Conservation (phyloP, 2,113 vertebrate species). For the Megaleporinus macrocephalus region DNA sequence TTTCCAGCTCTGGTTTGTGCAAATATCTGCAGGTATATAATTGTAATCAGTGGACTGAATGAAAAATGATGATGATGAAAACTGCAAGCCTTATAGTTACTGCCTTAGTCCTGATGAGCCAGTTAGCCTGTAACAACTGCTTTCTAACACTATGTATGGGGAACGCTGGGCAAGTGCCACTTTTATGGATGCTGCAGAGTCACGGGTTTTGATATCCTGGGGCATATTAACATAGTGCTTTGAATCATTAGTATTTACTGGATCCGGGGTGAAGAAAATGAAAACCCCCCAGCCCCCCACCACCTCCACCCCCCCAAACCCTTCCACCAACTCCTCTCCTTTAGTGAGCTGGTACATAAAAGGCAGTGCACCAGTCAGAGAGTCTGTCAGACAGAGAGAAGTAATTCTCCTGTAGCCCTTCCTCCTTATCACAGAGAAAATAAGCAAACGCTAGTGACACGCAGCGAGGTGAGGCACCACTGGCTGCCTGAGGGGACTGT, state of each 20-base stretch:
- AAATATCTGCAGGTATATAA: too few relatives aligned
- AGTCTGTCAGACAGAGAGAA: not conserved
- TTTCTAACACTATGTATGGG: slow-evolving; percentile 2
- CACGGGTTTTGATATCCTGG: slow-evolving; percentile 16
- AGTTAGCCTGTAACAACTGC: not conserved
- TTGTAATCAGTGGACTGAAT: too few relatives aligned
- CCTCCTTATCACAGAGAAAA: slow-evolving; percentile 20
- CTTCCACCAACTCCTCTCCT: not conserved
- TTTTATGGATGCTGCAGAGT: slow-evolving; percentile 7
- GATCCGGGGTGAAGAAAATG: not conserved
- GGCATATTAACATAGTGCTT: slow-evolving; percentile 29
- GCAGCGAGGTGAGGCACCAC: slow-evolving; percentile 1
- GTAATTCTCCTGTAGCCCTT: not conserved
- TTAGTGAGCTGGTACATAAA: slow-evolving; percentile 10
- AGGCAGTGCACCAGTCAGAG: slow-evolving; percentile 13
- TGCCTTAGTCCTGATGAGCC: not conserved
- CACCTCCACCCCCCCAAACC: not conserved
- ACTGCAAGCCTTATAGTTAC: not conserved
- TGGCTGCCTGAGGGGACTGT: slow-evolving; percentile 20
- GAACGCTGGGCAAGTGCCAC: not conserved
- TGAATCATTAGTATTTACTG: slow-evolving; percentile 41
- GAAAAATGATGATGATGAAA: too few relatives aligned
- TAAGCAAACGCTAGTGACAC: slow-evolving; percentile 34
- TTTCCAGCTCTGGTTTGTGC: too few relatives aligned
- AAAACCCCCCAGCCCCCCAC: too few relatives aligned